Evolutionary conservation across 2,113 vertebrate species (phyloP), one percentile per base, ranked within the genome.

Genomic region (Pardalotus punctatus): DNA sequence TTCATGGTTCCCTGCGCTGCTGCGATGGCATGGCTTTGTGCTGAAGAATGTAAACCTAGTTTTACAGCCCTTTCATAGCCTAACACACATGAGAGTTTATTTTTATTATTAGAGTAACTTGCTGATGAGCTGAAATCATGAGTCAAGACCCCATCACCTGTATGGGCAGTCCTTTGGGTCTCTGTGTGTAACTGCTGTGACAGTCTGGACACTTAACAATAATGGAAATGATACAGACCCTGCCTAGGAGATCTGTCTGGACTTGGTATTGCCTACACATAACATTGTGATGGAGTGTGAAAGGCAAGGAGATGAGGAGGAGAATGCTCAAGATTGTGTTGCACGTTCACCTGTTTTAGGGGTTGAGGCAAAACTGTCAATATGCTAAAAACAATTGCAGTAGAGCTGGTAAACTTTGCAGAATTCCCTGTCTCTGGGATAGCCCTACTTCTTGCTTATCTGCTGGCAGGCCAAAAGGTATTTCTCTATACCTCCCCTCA

Each of bases 1-100:
- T 79, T 71, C 38, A 20, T 0, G 0, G 3, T 66, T 11, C 33
- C n/a, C 18, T 8, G 43, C 2, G 1, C 71, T 72, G 51, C 42
- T 82, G 25, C 0, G 0, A 35, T 25, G 50, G 20, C 3, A 2
- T 14, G 40, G 36, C 20, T 93, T 43, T 4, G 1, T 23, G 79
- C 71, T 82, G 67, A 74, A 77, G 47, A 71, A 40, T 31, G 22
- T 86, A 80, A 93, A 80, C 17, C 4, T 42, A 45, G 27, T 51
- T 94, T 93, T 74, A 74, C 56, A 85, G 42, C 6, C 27, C 15
- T 66, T 82, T 73, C 48, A 21, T 22, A 72, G 48, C n/a, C 40
- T 86, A 48, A 82, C 20, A 28, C 33, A 62, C 14, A 15, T 6
- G 10, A 29, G 43, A 11, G 66, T 94, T 84, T 78, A 56, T 78